Conservation (phyloP, 2,113 vertebrate genomes). For the Marmota flaviventris region DNA sequence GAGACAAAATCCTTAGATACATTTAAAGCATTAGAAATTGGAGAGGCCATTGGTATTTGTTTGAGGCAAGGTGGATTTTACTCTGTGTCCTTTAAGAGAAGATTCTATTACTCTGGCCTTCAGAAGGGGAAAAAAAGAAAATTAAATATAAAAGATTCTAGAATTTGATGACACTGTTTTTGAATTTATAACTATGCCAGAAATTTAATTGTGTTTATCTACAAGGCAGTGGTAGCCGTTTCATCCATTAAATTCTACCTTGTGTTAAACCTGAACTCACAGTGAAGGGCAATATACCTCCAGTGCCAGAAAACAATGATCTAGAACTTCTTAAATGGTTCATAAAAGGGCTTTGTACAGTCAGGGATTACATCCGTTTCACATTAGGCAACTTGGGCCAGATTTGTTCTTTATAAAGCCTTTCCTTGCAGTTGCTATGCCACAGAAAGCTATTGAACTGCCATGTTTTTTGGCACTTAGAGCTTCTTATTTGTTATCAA, state of each 20-base stretch:
- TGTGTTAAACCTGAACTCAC: conserved; percentile 28
- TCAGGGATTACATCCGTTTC: conserved; percentile 35
- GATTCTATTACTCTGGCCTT: conserved; percentile 1
- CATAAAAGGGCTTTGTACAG: conserved; percentile 52
- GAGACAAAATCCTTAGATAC: neutral
- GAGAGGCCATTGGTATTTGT: neutral
- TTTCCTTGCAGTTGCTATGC: conserved; percentile 44
- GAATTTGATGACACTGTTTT: conserved; percentile 40
- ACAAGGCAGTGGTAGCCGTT: conserved; percentile 44
- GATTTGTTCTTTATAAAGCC: neutral
- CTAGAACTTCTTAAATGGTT: conserved; percentile 57
- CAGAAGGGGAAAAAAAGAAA: neutral
- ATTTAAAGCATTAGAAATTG: conserved; percentile 8
- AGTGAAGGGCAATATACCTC: conserved; percentile 21
- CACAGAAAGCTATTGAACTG: conserved; percentile 53
- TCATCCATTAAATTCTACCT: conserved; percentile 51
- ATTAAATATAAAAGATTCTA: conserved; percentile 23
- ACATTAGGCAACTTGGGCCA: conserved; percentile 29
- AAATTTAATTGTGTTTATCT: conserved; percentile 25
- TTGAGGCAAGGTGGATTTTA: conserved; percentile 49
- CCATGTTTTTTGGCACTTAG: conserved; percentile 45
- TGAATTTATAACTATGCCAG: conserved; percentile 22
- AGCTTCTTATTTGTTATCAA: conserved; percentile 61
- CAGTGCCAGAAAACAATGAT: conserved; percentile 60
- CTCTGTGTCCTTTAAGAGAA: conserved; percentile 41